Conservation (phyloP, 1,140 invertebrate species). For the Drosophila sp. region DNA sequence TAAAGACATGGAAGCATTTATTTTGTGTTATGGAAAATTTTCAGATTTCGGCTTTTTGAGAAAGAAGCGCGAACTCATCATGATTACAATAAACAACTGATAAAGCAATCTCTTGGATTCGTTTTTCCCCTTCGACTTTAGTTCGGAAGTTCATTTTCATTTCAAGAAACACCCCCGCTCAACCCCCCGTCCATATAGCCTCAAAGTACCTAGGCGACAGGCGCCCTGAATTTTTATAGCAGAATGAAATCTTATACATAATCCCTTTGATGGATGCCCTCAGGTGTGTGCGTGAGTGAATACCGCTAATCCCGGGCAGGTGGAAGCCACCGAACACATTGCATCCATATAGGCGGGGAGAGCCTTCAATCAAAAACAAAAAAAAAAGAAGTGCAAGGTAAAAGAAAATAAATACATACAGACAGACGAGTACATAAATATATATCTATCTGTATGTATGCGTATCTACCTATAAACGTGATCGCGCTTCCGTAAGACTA, state of each 20-base stretch:
- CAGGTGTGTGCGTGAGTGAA: slow-evolving; percentile 20
- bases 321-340: slow-evolving; percentile 15
- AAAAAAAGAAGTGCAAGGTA: background rate
- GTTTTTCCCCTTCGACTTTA: background rate
- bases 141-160: slow-evolving; percentile 23
- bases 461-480: slow-evolving; percentile 22
- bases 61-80: slow-evolving; percentile 20
- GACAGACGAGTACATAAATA: too few relatives aligned
- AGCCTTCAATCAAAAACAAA: slow-evolving; percentile 1
- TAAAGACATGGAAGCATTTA: background rate
- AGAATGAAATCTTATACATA: slow-evolving; percentile 14
- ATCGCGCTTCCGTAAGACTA: slow-evolving; percentile 40
- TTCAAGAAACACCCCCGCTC: too few relatives aligned
- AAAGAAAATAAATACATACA: slow-evolving; percentile 18
- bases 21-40: slow-evolving; percentile 12
- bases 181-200: background rate
- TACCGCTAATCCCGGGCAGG: slow-evolving; percentile 17
- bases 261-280: slow-evolving; percentile 42
- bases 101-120: slow-evolving; percentile 19
- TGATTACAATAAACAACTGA: slow-evolving; percentile 28
- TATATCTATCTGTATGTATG: too few relatives aligned
- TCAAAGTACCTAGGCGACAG: background rate
- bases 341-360: background rate
- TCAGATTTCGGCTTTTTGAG: background rate
- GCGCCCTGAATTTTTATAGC: slow-evolving; percentile 13